These are phyloP conservation scores for Odiellus spinosus DNA, from an alignment of 2,888 invertebrate genomes.

Conservation along the genomic window DNA sequence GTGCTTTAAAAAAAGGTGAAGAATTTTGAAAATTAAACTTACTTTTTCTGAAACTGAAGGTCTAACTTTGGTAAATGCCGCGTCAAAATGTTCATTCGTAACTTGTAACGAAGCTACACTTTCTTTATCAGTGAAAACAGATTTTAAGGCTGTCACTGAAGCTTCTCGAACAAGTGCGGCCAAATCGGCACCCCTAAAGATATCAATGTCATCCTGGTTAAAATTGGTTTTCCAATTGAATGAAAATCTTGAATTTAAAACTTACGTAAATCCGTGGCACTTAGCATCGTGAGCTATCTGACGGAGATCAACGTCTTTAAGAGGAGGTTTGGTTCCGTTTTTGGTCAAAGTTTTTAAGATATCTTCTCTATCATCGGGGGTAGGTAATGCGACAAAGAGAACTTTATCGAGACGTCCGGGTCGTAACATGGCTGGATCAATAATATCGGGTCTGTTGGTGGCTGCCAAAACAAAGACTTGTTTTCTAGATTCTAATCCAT, in stretches of 20 bases:
- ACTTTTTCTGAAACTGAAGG: conserved; percentile 56
- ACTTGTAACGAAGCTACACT: conserved; percentile 70
- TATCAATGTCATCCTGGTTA: too few relatives aligned
- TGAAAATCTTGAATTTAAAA: conserved; percentile 3
- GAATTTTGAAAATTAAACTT: too few relatives aligned
- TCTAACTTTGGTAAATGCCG: conserved; percentile 58
- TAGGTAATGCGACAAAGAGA: conserved; percentile 77
- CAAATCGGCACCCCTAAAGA: conserved; percentile 65
- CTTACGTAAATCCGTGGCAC: conserved; percentile 57
- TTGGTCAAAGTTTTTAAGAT: conserved; percentile 79
- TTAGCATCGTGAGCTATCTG: conserved; percentile 47
- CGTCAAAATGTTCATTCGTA: conserved; percentile 61
- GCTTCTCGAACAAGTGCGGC: conserved; percentile 78
- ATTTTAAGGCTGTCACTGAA: conserved; percentile 59
- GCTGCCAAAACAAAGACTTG: conserved; percentile 92
- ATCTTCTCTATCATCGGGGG: conserved; percentile 57
- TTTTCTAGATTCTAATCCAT: conserved; percentile 76
- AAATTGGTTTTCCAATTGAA: too few relatives aligned
- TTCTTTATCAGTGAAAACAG: conserved; percentile 79
- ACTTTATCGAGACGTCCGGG: conserved; percentile 80
- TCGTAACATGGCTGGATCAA: conserved; percentile 84
- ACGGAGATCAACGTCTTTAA: conserved; percentile 57
- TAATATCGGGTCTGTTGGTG: conserved; percentile 88
- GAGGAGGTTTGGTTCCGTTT: conserved; percentile 60
- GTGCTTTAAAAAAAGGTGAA: too few relatives aligned